Percentiles rank a stretch among this genome's conserved stretches.
phyloP scores from a whole-genome alignment of 1,140 invertebrate genomes.

The Drosophila sp. region DNA sequence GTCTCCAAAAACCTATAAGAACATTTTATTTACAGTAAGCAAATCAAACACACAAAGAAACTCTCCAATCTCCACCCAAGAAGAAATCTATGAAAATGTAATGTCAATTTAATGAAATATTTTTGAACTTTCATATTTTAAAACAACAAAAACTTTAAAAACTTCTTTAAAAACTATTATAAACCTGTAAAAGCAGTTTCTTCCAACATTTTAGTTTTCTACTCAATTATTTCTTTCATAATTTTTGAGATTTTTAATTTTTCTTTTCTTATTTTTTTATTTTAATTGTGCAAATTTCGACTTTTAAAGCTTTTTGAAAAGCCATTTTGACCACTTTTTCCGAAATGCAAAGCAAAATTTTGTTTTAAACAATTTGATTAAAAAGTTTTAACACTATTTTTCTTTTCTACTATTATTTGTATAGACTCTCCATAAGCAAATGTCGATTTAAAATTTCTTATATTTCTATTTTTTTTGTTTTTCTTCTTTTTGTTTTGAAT shows the following conservation, averaged over 20 bases:
- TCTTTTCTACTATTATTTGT: conserved; percentile 48
- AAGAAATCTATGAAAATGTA: neutral
- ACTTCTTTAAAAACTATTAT: conserved; percentile 1
- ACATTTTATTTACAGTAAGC: neutral
- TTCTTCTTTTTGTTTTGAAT: conserved; percentile 3
- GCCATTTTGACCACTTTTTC: conserved; percentile 67
- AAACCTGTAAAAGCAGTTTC: neutral
- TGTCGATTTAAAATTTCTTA: neutral
- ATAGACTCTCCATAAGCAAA: conserved; percentile 21
- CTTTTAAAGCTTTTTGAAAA: conserved; percentile 80
- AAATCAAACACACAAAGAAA: neutral
- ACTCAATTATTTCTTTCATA: neutral
- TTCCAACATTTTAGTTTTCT: neutral
- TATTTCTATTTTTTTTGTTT: conserved; percentile 4
- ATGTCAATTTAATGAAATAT: conserved; percentile 2
- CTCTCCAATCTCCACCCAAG: neutral
- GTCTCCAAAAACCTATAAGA: conserved; percentile 1
- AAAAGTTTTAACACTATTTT: conserved; percentile 28
- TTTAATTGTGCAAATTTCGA: conserved; percentile 39
- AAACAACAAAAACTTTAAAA: conserved; percentile 1
- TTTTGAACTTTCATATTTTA: neutral
- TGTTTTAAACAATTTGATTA: conserved; percentile 35
- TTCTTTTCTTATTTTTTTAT: conserved; percentile 46
- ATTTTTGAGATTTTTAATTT: conserved; percentile 34
- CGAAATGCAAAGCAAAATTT: conserved; percentile 35